These are phyloP conservation scores for Leptoclinus maculatus DNA, from an alignment of 2,797 vertebrate genomes.

Conservation along the genomic window DNA sequence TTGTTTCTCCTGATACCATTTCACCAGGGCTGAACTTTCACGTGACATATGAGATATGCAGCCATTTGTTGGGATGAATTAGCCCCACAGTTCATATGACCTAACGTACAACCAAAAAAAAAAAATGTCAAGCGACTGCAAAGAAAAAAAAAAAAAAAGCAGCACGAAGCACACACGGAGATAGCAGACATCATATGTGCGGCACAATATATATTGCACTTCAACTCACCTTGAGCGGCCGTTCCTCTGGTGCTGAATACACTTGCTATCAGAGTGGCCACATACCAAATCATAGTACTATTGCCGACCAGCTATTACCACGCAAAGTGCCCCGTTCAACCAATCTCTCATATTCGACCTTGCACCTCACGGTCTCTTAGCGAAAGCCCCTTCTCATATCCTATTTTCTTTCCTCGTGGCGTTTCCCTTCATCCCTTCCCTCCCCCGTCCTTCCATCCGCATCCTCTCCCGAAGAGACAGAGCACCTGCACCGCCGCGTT, in stretches of 20 bases:
- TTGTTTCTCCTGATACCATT: constrained; percentile 34
- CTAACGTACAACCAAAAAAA: constrained; percentile 33
- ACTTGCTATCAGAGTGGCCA: constrained; percentile 99
- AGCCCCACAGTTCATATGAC: constrained; percentile 55
- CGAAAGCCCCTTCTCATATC: constrained; percentile 83
- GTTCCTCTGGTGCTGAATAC: constrained; percentile 96
- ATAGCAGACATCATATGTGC: constrained; percentile 57
- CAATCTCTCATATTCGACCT: constrained; percentile 87
- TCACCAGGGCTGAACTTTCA: constrained; percentile 73
- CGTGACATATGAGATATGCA: constrained; percentile 69
- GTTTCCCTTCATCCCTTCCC: constrained; percentile 88
- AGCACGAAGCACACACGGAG: constrained; percentile 49
- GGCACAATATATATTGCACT: constrained; percentile 84
- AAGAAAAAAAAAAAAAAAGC: not conserved
- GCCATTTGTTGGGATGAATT: constrained; percentile 69
- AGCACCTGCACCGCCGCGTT: constrained; percentile 90
- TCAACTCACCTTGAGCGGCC: constrained; percentile 98
- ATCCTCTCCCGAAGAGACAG: constrained; percentile 86
- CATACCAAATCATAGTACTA: constrained; percentile 99
- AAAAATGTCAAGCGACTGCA: constrained; percentile 39
- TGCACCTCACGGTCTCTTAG: constrained; percentile 81
- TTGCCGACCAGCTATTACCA: constrained; percentile 92
- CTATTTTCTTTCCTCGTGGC: constrained; percentile 82
- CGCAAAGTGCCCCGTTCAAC: constrained; percentile 90
- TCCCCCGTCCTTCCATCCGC: constrained; percentile 86